Conservation (phyloP, 2,113 vertebrate genomes). For the Petrocephalus zakoni region DNA sequence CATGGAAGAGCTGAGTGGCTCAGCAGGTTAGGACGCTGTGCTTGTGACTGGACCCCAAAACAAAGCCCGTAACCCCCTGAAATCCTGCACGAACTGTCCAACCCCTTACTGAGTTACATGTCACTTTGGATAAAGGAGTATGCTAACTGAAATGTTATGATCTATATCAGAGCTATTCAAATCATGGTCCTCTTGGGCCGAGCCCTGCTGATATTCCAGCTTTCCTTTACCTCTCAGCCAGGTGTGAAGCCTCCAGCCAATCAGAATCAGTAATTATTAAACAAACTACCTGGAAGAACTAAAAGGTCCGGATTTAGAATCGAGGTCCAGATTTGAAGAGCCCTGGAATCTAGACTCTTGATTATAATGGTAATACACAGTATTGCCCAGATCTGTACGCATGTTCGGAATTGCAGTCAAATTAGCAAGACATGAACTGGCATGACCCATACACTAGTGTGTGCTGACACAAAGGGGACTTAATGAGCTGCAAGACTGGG, state of each 20-base stretch:
- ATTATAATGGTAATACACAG: neutral
- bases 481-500: neutral
- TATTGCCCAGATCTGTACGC: neutral
- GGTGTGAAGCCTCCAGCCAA: too few relatives aligned
- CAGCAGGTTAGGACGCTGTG: neutral
- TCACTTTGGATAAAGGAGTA: neutral
- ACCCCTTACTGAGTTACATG: neutral
- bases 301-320: too few relatives aligned
- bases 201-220: too few relatives aligned
- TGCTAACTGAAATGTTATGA: neutral
- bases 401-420: neutral
- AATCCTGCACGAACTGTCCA: neutral
- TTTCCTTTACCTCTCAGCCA: too few relatives aligned
- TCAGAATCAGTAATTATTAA: too few relatives aligned
- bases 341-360: neutral
- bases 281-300: too few relatives aligned
- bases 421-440: neutral
- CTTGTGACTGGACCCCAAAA: neutral
- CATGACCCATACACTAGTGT: neutral
- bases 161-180: too few relatives aligned
- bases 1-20: neutral
- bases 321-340: too few relatives aligned
- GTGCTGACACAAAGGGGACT: neutral
- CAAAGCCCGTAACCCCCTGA: neutral
- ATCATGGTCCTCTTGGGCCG: too few relatives aligned